Base-by-base conservation (phyloP, 1,140 invertebrate species). In the Atta texana region DNA sequence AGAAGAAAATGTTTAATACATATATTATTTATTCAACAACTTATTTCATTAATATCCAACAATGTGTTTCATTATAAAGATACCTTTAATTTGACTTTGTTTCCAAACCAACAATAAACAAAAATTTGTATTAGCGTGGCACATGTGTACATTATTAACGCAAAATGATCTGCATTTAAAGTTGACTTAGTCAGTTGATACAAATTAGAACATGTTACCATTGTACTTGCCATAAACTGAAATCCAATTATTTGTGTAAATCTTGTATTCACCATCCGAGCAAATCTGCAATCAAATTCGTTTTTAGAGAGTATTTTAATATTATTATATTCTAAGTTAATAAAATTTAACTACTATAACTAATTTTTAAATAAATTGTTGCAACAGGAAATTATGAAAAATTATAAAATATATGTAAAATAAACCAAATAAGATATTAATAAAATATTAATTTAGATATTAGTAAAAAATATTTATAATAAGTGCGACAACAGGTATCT, bases 181-280 rank as follows among this genome's bases (percentile, higher is more conserved):
- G 94, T 81, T 93, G 95, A 95, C 94, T 51, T 51, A 6, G 61
- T 78, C 3, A 91, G n/a, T 51, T 81, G 89, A 31, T 66, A 91
- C 2, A 88, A 81, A 31, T 34, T 57, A 4, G 72, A 76, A 28
- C 90, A 91, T 8, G 81, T 14, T n/a, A 82, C 24, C 14, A 59
- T 55, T 16, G 72, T 81, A 10, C 86, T 90, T 16, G 55, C 1
- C 1, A 77, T 10, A 63, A 91, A 89, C 31, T 91, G 90, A 2
- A 81, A 53, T 21, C 75, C 68, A 16, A 91, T 71, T 44, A 90
- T 87, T 18, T 63, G 7, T 21, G 78, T 57, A n/a, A 89, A 91
- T 5, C 39, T 69, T 7, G 68, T 59, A 53, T 88, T 90, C 0
- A 91, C 16, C 7, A 39, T 28, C 7, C 34, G n/a, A 3, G 89